Evolutionary conservation across 2,113 vertebrate species (phyloP).

Genomic region (Prunella himalayana): DNA sequence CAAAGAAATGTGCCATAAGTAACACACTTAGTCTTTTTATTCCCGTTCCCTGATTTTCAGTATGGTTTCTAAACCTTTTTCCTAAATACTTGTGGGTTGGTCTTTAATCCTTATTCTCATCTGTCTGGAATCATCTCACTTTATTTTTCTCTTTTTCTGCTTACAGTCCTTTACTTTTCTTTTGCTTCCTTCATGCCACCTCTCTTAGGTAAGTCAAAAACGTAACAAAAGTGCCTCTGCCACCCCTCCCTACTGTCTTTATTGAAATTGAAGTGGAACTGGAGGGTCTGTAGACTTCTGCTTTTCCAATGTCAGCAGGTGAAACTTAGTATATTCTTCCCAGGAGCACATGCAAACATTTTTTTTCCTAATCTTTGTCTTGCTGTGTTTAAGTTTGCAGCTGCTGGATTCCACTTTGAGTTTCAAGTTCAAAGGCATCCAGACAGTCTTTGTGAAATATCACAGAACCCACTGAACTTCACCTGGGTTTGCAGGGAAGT

Average conservation of each 20-base stretch:
- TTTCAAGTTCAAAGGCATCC: constrained; percentile 27
- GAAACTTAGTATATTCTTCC: background rate
- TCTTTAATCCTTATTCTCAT: background rate
- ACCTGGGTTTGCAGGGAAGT: constrained; percentile 24
- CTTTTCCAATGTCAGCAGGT: background rate
- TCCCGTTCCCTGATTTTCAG: background rate
- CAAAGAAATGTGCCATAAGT: background rate
- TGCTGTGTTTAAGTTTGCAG: constrained; percentile 10
- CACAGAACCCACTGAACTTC: constrained; percentile 26
- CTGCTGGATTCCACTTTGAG: constrained; percentile 12
- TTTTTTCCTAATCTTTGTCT: constrained; percentile 6
- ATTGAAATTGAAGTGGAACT: background rate
- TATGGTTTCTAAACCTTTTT: background rate
- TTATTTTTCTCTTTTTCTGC: background rate
- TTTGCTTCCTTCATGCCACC: background rate
- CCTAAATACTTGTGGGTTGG: fast-evolving
- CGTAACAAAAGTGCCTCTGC: background rate
- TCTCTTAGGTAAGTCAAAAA: background rate
- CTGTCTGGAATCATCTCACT: background rate
- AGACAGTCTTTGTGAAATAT: background rate
- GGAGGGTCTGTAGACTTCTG: background rate
- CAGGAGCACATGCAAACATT: background rate
- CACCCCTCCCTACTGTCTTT: background rate
- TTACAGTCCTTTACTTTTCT: background rate
- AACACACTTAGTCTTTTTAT: background rate